Evolutionary conservation across 2,113 vertebrate genomes (phyloP).

Genomic region (Australoheros scitulus): DNA sequence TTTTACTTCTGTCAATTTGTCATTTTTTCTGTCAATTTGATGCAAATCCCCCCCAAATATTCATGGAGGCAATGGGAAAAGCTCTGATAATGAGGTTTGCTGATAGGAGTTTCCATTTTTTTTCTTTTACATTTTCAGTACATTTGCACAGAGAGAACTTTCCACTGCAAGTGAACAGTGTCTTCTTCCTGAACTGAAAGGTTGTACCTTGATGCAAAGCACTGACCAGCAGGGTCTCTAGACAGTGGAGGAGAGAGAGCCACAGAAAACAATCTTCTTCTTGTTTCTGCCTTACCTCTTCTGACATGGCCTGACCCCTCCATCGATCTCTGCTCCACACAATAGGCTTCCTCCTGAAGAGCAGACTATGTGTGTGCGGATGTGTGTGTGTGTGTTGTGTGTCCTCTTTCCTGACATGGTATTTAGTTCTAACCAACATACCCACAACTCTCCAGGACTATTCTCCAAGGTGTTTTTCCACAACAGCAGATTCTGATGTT

Average conservation of each 20-base stretch:
- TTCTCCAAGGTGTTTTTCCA: constrained; percentile 56
- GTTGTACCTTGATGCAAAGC: constrained; percentile 59
- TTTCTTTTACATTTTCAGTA: neutral
- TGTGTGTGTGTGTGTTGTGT: constrained; percentile 36
- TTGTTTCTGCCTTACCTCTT: constrained; percentile 76
- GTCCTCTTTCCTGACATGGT: constrained; percentile 57
- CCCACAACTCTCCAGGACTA: constrained; percentile 48
- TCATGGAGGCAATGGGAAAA: neutral
- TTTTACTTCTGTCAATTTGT: neutral
- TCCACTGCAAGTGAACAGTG: constrained; percentile 39
- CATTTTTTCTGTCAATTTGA: neutral
- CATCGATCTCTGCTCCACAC: constrained; percentile 73
- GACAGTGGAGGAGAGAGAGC: constrained; percentile 64
- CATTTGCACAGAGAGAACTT: constrained; percentile 36
- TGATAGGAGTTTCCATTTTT: neutral
- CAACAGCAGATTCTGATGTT: constrained; percentile 40
- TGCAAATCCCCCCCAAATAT: neutral
- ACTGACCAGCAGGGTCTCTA: constrained; percentile 63
- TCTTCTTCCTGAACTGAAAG: constrained; percentile 55
- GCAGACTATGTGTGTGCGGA: constrained; percentile 32
- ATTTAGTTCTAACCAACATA: constrained; percentile 54
- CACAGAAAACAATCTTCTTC: constrained; percentile 74
- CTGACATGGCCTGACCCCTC: constrained; percentile 73
- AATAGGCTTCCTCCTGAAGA: constrained; percentile 71
- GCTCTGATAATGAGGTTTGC: neutral